phyloP scores from a whole-genome alignment of 2,797 vertebrate species.

The Prionace glauca region DNA sequence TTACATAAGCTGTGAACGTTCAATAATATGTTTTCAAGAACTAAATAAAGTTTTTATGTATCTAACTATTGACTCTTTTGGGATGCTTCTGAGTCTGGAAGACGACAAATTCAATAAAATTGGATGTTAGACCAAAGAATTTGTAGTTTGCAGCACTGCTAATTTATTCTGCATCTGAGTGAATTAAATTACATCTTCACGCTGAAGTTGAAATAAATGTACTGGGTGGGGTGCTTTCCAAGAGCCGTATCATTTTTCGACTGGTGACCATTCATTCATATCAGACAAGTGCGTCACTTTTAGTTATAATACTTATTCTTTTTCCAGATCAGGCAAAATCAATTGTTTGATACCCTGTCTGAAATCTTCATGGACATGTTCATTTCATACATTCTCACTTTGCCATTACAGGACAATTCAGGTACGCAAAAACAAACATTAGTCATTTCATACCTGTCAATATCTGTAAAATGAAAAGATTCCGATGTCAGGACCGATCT shows the following conservation, averaged over 20 bases:
- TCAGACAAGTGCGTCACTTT: not conserved
- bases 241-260: not conserved
- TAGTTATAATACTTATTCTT: not conserved
- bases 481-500: not conserved
- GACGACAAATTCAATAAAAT: not conserved
- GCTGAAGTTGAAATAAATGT: constrained; percentile 41
- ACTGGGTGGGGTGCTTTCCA: no score
- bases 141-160: not conserved
- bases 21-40: not conserved
- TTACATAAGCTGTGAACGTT: not conserved
- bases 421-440: no score
- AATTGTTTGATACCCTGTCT: not conserved
- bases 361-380: no score
- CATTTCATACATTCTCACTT: not conserved
- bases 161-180: not conserved
- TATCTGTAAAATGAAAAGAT: not conserved
- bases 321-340: not conserved
- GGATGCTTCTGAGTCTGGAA: not conserved
- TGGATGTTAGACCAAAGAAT: not conserved
- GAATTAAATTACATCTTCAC: constrained; percentile 42
- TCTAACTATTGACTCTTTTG: not conserved
- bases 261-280: not conserved
- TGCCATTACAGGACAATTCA: not conserved
- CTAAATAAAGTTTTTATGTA: not conserved
- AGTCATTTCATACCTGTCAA: not conserved